Evolutionary conservation across 2,888 invertebrate species (phyloP), one percentile per base, ranked within the genome.

Genomic region (Machimus atricapillus): DNA sequence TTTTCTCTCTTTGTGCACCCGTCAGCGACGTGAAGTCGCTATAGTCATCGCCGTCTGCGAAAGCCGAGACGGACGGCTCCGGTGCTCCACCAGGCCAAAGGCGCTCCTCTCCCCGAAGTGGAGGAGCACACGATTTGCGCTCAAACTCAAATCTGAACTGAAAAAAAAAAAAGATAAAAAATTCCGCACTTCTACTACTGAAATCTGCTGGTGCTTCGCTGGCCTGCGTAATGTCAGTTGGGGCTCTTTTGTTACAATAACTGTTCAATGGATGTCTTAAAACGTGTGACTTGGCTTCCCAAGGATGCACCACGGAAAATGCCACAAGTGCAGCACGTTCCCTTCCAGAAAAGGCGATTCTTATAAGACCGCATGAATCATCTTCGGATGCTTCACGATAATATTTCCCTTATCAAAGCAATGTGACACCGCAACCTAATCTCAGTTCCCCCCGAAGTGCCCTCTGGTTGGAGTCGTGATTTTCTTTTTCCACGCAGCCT

Each of bases 201-300:
- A n/a, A n/a, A n/a, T 37, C 19, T 37, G 23, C 23, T 37, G 52
- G 56, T 82, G 82, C 79, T 79, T 79, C 56, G 79, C 79, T 79
- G 79, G 79, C 82, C 82, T 82, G 66, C 79, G 82, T 82, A 66
- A 82, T 82, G 82, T 82, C 82, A 82, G 58, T 82, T 34, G 12
- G 52, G 52, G 16, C 23, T 78, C 66, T 40, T 46, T 82, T 37
- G 19, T 58, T 82, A 14, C 58, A 66, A 56, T 82, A 82, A 58
- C 82, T 40, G 82, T 82, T 58, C 66, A 82, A 9, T 34, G 23
- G 52, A 34, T 40, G 27, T 40, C 82, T 34, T 16, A 46, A 46
- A 74, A 85, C 46, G 85, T 46, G 74, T 46, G 85, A n/a, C 85
- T n/a, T 74, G 46, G 31, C 85, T 73, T 27, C 66, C 27, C 23